Percentiles rank a stretch among this genome's conserved stretches.
Conservation (phyloP, 2,113 vertebrate species). For the Rattus norvegicus region DNA sequence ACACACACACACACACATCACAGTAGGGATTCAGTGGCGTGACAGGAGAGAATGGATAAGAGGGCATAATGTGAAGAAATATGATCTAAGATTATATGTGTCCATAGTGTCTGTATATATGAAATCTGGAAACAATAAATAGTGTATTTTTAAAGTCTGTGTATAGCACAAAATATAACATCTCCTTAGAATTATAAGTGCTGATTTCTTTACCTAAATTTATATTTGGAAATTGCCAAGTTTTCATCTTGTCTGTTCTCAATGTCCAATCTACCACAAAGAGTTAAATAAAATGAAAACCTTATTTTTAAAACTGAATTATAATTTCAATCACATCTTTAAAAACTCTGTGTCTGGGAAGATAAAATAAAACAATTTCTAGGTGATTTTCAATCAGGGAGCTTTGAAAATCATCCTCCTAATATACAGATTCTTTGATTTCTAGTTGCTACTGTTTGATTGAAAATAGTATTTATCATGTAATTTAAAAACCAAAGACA, state of each 20-base stretch:
- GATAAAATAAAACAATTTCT: slow-evolving; percentile 76
- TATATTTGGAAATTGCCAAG: slow-evolving; percentile 23
- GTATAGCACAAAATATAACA: slow-evolving; percentile 7
- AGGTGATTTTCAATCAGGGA: slow-evolving; percentile 70
- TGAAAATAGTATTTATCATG: slow-evolving; percentile 64
- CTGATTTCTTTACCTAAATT: slow-evolving; percentile 12
- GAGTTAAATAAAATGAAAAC: slow-evolving; percentile 56
- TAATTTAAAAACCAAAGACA: slow-evolving; percentile 70
- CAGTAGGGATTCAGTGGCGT: not conserved
- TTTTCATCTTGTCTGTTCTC: slow-evolving; percentile 5
- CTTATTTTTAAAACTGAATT: slow-evolving; percentile 59
- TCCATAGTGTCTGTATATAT: no score
- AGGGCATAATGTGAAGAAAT: not conserved
- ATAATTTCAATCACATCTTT: slow-evolving; percentile 60
- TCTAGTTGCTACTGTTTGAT: slow-evolving; percentile 65
- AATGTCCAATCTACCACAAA: not conserved
- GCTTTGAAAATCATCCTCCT: slow-evolving; percentile 69
- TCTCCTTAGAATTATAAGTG: not conserved
- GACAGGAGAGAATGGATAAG: not conserved
- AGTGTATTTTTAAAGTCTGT: not conserved
- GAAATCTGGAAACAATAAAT: not conserved
- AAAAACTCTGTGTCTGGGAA: slow-evolving; percentile 60
- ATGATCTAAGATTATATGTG: not conserved
- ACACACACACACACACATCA: not conserved
- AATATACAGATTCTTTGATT: slow-evolving; percentile 75